Percentiles rank a stretch among this genome's conserved stretches.
Evolutionary conservation across 2,113 vertebrate species (phyloP).

Genomic region (Embiotoca jacksoni): DNA sequence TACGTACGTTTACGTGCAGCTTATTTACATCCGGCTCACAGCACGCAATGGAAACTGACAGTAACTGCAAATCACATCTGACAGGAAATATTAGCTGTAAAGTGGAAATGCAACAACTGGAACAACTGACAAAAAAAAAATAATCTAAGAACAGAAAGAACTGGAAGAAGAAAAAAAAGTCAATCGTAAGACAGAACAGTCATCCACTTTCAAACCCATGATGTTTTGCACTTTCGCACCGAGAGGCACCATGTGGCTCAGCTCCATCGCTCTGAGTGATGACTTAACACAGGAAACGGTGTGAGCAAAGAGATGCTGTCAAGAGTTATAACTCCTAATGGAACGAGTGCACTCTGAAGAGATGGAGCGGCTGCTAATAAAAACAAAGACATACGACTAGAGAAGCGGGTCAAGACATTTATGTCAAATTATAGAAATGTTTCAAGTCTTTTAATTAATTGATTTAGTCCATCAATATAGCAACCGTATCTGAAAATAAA

Average conservation of each 20-base stretch:
- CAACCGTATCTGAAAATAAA: too few relatives aligned
- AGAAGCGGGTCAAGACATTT: conserved; percentile 36
- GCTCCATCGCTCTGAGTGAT: neutral
- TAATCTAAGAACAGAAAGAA: neutral
- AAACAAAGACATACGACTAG: conserved; percentile 47
- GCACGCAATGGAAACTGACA: neutral
- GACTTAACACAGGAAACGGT: conserved; percentile 39
- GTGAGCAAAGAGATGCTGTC: conserved; percentile 18
- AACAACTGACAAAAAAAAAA: neutral
- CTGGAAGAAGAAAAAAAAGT: neutral
- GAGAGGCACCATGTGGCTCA: neutral
- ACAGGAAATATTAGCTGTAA: conserved; percentile 5
- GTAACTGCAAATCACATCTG: conserved; percentile 16
- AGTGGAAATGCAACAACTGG: conserved; percentile 4
- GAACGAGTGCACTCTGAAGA: conserved; percentile 16
- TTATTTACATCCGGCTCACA: conserved; percentile 26
- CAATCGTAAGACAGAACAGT: neutral
- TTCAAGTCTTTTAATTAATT: too few relatives aligned
- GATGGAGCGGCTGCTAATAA: conserved; percentile 46
- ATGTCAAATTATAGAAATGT: conserved; percentile 6
- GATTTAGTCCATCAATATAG: too few relatives aligned
- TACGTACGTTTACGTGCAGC: conserved; percentile 15
- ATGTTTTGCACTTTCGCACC: neutral
- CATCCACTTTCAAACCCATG: conserved; percentile 16
- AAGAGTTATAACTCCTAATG: conserved; percentile 25